Evolutionary conservation across 2,113 vertebrate genomes (phyloP), one percentile per base, ranked within the genome.

Genomic region (Chaetura pelagica): DNA sequence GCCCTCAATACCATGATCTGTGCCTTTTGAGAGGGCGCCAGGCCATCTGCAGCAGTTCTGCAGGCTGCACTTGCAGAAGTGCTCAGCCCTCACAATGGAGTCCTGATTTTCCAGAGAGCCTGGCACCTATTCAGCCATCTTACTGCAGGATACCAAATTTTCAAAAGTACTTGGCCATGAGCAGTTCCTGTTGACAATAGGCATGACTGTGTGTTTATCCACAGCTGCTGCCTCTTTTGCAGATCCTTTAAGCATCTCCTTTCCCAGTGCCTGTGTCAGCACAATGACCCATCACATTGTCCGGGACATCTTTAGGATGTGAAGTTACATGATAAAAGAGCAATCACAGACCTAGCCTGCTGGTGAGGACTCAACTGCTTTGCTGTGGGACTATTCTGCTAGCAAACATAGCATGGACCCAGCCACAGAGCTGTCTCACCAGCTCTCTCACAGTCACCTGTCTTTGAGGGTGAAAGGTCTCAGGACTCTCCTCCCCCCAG

Each of bases 141-240:
- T 35, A 22, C 58, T 48, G 67, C 82, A 84, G 77, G 1, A 0
- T 16, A 71, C 46, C 58, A 38, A 11, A 51, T 94, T 87, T 88
- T 57, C 85, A 81, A 13, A 72, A 94, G 79, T 61, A 73, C 82
- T 94, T 96, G 90, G 88, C 94, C 92, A 71, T 8, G 16, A 90
- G 57, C 72, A 61, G 83, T 94, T 96, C 95, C 92, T 96, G 90
- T 40, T 90, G 87, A 88, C 64, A 71, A 34, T 30, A 58, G 62
- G 40, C 74, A 2, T 27, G 54, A 7, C 68, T 59, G 18, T 34
- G 58, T 84, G 18, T 72, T 91, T 71, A 89, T 81, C 68, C 57
- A 40, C 94, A 96, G 94, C 96, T 95, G 96, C 24, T 84, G 35
- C 90, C 94, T 90, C 94, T 95, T 84, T 68, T 72, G 48, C 24